These are phyloP conservation scores for Cnemophilus loriae DNA, from an alignment of 2,113 vertebrate species.

Conservation along the genomic window DNA sequence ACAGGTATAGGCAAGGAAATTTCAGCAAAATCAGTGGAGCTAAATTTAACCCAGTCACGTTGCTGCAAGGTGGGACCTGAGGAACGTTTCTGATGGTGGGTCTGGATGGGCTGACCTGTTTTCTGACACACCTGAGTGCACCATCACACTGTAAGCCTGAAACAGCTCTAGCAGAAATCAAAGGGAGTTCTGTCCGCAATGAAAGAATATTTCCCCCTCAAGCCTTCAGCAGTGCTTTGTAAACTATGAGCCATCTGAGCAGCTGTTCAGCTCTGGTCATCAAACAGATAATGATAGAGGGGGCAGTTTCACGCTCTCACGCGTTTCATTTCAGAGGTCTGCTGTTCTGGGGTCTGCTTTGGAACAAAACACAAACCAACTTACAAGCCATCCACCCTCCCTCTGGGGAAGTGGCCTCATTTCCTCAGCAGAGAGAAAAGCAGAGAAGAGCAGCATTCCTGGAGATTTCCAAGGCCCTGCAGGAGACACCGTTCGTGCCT, in stretches of 20 bases:
- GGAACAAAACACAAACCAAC: background rate
- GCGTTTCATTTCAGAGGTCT: background rate
- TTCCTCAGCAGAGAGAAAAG: background rate
- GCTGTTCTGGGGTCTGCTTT: background rate
- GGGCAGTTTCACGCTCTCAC: background rate
- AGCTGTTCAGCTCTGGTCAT: background rate
- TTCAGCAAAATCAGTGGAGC: background rate
- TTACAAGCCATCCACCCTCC: background rate
- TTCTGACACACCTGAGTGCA: background rate
- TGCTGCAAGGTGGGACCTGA: background rate
- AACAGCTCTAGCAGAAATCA: background rate
- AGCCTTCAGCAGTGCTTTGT: background rate
- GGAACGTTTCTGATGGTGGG: background rate
- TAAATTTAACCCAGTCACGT: background rate
- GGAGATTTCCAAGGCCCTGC: background rate
- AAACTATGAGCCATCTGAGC: background rate
- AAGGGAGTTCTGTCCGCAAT: background rate
- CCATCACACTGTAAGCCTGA: background rate
- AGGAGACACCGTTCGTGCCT: background rate
- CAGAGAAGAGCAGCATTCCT: background rate
- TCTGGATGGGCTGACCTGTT: background rate
- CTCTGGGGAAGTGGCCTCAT: background rate
- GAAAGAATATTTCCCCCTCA: background rate
- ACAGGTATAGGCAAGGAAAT: background rate
- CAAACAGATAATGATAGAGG: background rate